These are phyloP conservation scores for Caretta caretta DNA, from an alignment of 2,113 vertebrate species.

Conservation along the genomic window DNA sequence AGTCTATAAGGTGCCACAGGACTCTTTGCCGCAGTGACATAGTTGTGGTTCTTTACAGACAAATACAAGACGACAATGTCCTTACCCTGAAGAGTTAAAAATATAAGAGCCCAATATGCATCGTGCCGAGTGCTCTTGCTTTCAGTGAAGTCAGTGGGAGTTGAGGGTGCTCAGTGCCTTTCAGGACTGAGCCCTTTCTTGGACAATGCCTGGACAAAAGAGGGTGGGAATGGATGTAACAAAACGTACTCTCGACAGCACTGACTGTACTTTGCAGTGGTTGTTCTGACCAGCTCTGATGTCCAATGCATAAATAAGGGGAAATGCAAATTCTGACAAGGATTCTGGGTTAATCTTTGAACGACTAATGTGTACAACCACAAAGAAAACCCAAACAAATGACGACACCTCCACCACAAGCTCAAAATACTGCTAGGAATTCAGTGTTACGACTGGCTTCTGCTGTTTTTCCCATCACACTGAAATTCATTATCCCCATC, in stretches of 20 bases:
- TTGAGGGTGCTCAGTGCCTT: not conserved
- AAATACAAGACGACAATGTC: not conserved
- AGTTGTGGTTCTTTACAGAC: not conserved
- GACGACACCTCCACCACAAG: not conserved
- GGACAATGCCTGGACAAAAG: not conserved
- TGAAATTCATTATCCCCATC: constrained; percentile 39
- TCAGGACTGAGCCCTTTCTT: not conserved
- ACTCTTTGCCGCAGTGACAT: not conserved
- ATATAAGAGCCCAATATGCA: not conserved
- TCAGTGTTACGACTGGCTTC: constrained; percentile 31
- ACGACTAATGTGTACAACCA: not conserved
- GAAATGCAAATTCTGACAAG: not conserved
- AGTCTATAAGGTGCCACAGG: no score
- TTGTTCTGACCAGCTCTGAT: not conserved
- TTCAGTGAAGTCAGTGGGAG: not conserved
- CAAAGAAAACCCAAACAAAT: constrained; percentile 31
- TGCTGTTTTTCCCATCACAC: not conserved
- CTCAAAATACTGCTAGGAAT: constrained; percentile 30
- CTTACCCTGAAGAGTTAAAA: not conserved
- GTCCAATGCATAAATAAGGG: not conserved
- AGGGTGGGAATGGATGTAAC: not conserved
- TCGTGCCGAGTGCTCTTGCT: not conserved
- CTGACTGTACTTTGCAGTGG: not conserved
- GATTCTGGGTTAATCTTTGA: not conserved
- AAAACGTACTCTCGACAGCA: not conserved